Base-by-base conservation (phyloP, 2,797 vertebrate species). In the Acanthiza pusilla region DNA sequence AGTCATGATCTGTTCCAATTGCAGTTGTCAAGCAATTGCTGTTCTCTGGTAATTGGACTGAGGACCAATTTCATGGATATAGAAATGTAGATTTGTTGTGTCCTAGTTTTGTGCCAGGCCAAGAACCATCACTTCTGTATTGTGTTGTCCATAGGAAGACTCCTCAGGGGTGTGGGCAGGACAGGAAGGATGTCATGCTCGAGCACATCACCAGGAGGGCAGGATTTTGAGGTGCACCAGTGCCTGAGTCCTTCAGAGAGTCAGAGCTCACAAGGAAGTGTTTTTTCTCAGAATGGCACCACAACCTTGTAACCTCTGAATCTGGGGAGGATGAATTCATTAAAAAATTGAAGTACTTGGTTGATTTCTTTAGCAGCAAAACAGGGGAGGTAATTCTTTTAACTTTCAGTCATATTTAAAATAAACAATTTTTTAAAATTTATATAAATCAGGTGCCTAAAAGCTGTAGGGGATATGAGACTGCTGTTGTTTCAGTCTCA, bases 11-110 rank as follows among this genome's bases (percentile, higher is more conserved):
- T 68, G 30, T 78, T 84, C 55, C 51, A 53, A 54, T 20, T 47
- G 20, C 55, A 54, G 0, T 58, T 0, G 1, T 9, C 19, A 47
- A 32, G 17, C 3, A 27, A 19, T 53, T 73, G 32, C 34, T 57
- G 1, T 71, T 67, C 22, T 53, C 4, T 51, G 23, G 55, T 80
- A 1, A 19, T 53, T 81, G 77, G 34, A 17, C 27, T 0, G 0
- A 72, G 42, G 42, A 57, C 6, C 12, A 16, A 2, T 74, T 77
- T 43, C 5, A 25, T 43, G 36, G 30, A 2, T 47, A 32, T 12
- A 36, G 38, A 86, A 67, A 36, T 40, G 16, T 0, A 43, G 8
- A 36, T 22, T 48, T 55, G 5, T 38, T 42, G 1, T 53, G 32
- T 25, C 58, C 17, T 51, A 14, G 13, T 65, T 68, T 53, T 73